Evolutionary conservation across 2,113 vertebrate species (phyloP), one percentile per base, ranked within the genome.

Genomic region (Thinocorus orbignyianus): DNA sequence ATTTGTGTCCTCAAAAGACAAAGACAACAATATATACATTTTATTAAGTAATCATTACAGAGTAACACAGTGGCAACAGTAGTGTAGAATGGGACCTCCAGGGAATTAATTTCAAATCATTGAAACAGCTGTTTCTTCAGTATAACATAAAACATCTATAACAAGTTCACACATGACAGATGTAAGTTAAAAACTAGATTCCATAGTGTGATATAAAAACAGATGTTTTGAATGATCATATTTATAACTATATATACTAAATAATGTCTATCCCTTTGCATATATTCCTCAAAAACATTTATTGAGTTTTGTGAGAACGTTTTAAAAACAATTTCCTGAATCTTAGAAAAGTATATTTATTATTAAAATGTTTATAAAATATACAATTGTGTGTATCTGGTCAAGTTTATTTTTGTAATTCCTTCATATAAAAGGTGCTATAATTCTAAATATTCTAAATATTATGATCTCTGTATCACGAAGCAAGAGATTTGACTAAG

Each of bases 131-230:
- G 98, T 98, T 98, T 98, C 97, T 97, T 97, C 96, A 95, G 91
- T 97, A 97, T 96, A 97, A 97, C 97, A 97, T 97, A 98, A 98
- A 98, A 98, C 97, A 98, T 98, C 97, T 94, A 97, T 98, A 98
- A 98, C 98, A 98, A 98, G 97, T 98, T 98, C 98, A 98, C 98
- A 98, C 98, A 97, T 98, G 97, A 97, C 98, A 98, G 98, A 98
- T 98, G 98, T 82, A 98, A 97, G 97, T 80, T 97, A 97, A 97
- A 98, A 98, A 57, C 94, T 97, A 96, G 97, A 97, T 96, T 97
- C 92, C 70, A 91, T 35, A 97, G 98, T 98, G 97, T 97, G 97
- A 98, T 95, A 86, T 88, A 97, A 98, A 98, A 97, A 88, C 98
- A 98, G 98, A 98, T 98, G 98, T 98, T 98, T 98, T 98, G 97